A percentile compares a stretch with the other conserved stretches of the same genome.
phyloP scores from a whole-genome alignment of 2,797 vertebrate genomes.

The Periparus ater region DNA sequence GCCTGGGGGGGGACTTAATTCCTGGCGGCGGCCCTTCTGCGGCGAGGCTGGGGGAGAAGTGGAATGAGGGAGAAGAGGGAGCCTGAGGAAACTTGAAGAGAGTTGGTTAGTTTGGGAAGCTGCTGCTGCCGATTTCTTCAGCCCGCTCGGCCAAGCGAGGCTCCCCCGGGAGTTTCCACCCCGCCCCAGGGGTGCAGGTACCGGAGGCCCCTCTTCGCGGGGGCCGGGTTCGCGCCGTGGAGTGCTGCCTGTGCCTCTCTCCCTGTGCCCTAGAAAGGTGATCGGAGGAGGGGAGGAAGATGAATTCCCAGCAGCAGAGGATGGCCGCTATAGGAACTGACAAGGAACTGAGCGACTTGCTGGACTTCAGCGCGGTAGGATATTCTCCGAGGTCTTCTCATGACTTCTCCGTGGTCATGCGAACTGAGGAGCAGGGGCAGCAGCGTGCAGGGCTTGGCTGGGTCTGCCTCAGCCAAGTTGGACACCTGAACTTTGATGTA shows the following conservation, averaged over 20 bases:
- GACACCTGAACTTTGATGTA: conserved; percentile 80
- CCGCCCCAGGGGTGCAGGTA: background rate
- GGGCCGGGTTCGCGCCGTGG: background rate
- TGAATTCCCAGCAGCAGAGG: conserved; percentile 99
- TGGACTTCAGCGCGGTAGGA: conserved; percentile 99
- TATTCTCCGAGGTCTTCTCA: conserved; percentile 28
- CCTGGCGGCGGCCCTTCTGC: background rate
- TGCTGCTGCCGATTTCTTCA: background rate
- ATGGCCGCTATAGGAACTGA: conserved; percentile 98
- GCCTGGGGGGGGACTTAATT: background rate
- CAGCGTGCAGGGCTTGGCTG: conserved; percentile 21
- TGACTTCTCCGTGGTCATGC: conserved; percentile 29
- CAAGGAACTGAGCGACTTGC: conserved; percentile 99
- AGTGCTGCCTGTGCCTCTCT: background rate
- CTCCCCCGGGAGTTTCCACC: background rate
- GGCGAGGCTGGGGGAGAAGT: background rate
- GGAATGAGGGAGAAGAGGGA: background rate
- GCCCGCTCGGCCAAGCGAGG: background rate
- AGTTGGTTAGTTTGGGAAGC: conserved; percentile 2
- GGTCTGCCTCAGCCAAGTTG: conserved; percentile 45
- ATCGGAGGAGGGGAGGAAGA: conserved; percentile 84
- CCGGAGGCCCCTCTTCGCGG: background rate
- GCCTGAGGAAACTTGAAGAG: conserved; percentile 27
- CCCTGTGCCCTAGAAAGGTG: conserved; percentile 61
- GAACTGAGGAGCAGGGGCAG: background rate